A percentile compares a stretch with the other conserved stretches of the same genome.
Conservation (phyloP, 2,888 invertebrate genomes). For the Sclerodermus sp. region DNA sequence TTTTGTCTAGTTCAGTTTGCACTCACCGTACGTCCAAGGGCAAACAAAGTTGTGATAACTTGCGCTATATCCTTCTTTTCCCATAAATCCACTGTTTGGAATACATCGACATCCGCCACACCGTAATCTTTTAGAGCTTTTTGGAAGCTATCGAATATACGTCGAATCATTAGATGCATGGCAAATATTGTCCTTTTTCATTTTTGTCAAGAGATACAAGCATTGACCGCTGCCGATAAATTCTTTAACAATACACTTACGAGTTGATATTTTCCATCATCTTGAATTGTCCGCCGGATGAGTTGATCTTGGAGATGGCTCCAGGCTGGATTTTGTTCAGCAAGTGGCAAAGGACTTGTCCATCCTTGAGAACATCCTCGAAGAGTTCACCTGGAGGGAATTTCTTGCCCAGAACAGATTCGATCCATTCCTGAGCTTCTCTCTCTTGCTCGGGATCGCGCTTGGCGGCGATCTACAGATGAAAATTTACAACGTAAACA, state of each 20-base stretch:
- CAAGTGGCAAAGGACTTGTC: constrained; percentile 87
- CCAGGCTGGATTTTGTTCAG: constrained; percentile 94
- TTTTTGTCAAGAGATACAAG: no score
- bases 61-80: constrained; percentile 90
- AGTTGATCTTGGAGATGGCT: constrained; percentile 86
- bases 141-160: constrained; percentile 70
- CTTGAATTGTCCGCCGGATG: constrained; percentile 95
- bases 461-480: constrained; percentile 75
- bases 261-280: constrained; percentile 99
- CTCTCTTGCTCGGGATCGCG: constrained; percentile 80
- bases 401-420: constrained; percentile 81
- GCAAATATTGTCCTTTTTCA: no score
- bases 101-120: constrained; percentile 86
- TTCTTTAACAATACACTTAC: constrained; percentile 65
- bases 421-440: constrained; percentile 93
- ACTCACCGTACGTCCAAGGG: constrained; percentile 78
- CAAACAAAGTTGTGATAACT: constrained; percentile 83
- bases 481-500: background rate
- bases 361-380: constrained; percentile 90
- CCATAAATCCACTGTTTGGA: constrained; percentile 96
- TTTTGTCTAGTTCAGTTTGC: background rate
- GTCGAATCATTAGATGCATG: no score
- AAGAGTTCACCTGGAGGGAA: constrained; percentile 80
- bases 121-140: constrained; percentile 85
- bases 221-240: no score